Conservation (phyloP, 2,113 vertebrate species). For the Hippocampus zosterae region DNA sequence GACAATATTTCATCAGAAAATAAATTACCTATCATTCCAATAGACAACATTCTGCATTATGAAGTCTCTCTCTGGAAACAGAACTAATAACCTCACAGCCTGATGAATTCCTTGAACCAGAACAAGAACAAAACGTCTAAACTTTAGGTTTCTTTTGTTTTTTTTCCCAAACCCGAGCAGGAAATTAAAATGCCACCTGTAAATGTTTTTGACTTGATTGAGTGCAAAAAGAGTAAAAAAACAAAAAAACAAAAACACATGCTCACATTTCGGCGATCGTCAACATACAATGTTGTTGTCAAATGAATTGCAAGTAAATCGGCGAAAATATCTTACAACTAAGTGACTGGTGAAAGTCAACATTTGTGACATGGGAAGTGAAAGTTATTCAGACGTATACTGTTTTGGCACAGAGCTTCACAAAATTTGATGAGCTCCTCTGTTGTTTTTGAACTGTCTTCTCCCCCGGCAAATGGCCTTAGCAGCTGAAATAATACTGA, state of each 20-base stretch:
- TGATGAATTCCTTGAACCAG: constrained; percentile 10
- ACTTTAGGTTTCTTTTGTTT: constrained; percentile 7
- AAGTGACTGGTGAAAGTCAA: constrained; percentile 31
- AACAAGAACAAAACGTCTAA: constrained; percentile 31
- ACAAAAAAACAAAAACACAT: constrained; percentile 10
- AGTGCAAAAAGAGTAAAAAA: constrained; percentile 42
- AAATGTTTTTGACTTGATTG: constrained; percentile 48
- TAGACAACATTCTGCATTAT: constrained; percentile 1
- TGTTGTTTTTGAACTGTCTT: constrained; percentile 50
- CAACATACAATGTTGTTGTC: background rate
- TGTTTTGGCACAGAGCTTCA: constrained; percentile 25
- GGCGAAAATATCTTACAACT: constrained; percentile 7
- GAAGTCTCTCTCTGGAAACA: constrained; percentile 3
- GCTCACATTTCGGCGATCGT: constrained; percentile 1
- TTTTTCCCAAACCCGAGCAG: constrained; percentile 26
- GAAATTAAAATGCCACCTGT: constrained; percentile 49
- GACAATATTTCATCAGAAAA: constrained; percentile 16
- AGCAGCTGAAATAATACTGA: constrained; percentile 64
- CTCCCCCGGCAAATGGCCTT: constrained; percentile 23
- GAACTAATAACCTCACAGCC: constrained; percentile 12
- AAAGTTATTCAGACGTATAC: constrained; percentile 40
- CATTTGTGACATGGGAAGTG: constrained; percentile 38
- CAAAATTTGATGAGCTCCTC: constrained; percentile 33
- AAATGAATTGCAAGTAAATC: constrained; percentile 32
- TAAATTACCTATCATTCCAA: constrained; percentile 13